phyloP scores from a whole-genome alignment of 2,888 invertebrate genomes.

The Reticulitermes lucifugus region DNA sequence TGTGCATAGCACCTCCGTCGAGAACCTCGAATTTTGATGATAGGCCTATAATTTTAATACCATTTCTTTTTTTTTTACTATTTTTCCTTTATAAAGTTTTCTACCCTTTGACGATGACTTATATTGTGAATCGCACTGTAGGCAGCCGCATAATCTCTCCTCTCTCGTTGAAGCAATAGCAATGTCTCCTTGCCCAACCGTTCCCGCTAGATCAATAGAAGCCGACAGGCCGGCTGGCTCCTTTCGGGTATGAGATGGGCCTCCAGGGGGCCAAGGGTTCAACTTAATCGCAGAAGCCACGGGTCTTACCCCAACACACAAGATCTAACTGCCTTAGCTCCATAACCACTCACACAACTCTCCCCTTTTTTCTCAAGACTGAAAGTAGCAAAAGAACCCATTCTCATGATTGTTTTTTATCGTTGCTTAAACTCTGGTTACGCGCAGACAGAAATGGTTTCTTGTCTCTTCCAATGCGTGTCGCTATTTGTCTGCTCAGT shows the following conservation, averaged over 20 bases:
- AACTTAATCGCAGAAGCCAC: conserved; percentile 15
- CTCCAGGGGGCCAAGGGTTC: background rate
- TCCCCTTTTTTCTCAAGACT: background rate
- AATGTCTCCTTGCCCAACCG: background rate
- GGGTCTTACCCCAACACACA: background rate
- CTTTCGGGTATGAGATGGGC: background rate
- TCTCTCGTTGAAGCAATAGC: too few species aligned
- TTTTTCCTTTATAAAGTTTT: too few species aligned
- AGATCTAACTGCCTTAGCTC: background rate
- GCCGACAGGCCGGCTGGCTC: conserved; percentile 1
- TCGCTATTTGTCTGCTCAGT: too few species aligned
- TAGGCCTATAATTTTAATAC: too few species aligned
- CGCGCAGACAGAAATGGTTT: background rate
- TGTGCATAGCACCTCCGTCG: too few species aligned
- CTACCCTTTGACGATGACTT: too few species aligned
- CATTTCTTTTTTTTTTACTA: too few species aligned
- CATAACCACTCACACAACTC: background rate
- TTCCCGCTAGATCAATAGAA: background rate
- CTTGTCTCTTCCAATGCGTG: background rate
- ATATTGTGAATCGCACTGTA: background rate
- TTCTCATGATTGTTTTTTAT: conserved; percentile 12
- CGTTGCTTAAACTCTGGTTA: conserved; percentile 7
- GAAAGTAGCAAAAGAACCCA: background rate
- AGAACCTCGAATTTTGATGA: too few species aligned
- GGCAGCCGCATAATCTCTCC: background rate